Conservation (phyloP, 1,140 invertebrate species). For the Aporrectodea caliginosa region DNA sequence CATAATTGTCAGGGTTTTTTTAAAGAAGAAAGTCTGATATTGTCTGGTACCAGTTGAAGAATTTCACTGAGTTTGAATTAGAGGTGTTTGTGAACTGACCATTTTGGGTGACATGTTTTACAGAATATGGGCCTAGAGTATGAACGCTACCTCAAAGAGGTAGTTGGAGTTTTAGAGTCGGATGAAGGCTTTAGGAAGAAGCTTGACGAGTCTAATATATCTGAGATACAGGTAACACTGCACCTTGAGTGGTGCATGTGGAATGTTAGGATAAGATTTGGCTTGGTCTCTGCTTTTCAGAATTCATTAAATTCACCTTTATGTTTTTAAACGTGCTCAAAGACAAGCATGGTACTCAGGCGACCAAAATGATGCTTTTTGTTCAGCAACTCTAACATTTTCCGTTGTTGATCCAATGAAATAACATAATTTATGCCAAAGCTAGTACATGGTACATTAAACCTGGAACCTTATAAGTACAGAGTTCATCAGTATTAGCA, state of each 20-base stretch:
- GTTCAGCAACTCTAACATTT: too few species aligned
- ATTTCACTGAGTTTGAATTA: background rate
- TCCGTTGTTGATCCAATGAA: too few species aligned
- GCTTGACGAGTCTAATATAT: constrained; percentile 46
- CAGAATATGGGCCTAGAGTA: constrained; percentile 46
- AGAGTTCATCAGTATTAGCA: too few species aligned
- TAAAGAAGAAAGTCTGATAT: background rate
- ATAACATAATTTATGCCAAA: too few species aligned
- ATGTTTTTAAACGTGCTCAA: background rate
- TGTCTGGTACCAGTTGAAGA: too few species aligned
- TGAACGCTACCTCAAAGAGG: constrained; percentile 47
- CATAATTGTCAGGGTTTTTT: background rate
- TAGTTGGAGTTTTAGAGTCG: constrained; percentile 47
- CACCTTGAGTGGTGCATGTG: background rate
- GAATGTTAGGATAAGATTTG: background rate
- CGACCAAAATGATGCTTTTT: too few species aligned
- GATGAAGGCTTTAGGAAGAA: constrained; percentile 49
- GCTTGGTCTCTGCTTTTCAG: background rate
- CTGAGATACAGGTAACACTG: constrained; percentile 48
- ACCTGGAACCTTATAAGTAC: too few species aligned
- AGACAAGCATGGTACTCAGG: too few species aligned
- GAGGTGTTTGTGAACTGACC: background rate
- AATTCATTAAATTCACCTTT: background rate
- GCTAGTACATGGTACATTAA: too few species aligned
- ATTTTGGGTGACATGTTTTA: constrained; percentile 17